Evolutionary conservation across 2,888 invertebrate genomes (phyloP), one percentile per base, ranked within the genome.

Genomic region (Drosophila eohydei): DNA sequence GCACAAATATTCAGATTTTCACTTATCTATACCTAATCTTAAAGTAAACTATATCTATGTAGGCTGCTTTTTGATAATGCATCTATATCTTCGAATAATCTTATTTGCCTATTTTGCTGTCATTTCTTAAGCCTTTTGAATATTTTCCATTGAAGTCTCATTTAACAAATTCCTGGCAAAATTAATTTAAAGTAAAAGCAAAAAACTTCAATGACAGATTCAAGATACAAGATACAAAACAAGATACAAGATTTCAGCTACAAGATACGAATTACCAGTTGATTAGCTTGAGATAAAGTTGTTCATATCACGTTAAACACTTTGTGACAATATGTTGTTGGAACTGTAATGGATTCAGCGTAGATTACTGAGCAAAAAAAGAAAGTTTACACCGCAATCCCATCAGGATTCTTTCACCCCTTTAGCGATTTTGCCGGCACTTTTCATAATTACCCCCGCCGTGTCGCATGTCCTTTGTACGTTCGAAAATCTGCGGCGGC

Each of bases 371-470:
- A 36, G 26, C 11, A 7, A n/a, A 26, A 9, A 11, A 30, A n/a
- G 3, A 9, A 43, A 62, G 50, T 75, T 75, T 16, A 50, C 58
- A 51, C 57, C 70, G 32, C 26, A 63, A 69, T 46, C 28, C 43
- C 61, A 67, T 59, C 43, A 69, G 56, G 30, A 63, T 44, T 28
- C 32, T 44, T 59, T 65, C 57, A 70, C 26, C 57, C 68, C 55
- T 62, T 62, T 32, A 34, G 58, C 54, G 57, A 34, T 50, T 61
- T 51, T 38, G 50, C 50, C 59, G 21, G 54, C 63, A 78, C 66
- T 78, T 63, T 78, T 74, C 46, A 74, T 74, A 67, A 78, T 74
- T 71, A 66, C 41, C 57, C 56, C 70, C 61, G 38, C 36, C 43
- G 9, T 38, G 44, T 16, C 40, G 43, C 36, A n/a, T 26, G 26